Base-by-base conservation (phyloP, 1,140 invertebrate genomes). In the Achatina immaculata region DNA sequence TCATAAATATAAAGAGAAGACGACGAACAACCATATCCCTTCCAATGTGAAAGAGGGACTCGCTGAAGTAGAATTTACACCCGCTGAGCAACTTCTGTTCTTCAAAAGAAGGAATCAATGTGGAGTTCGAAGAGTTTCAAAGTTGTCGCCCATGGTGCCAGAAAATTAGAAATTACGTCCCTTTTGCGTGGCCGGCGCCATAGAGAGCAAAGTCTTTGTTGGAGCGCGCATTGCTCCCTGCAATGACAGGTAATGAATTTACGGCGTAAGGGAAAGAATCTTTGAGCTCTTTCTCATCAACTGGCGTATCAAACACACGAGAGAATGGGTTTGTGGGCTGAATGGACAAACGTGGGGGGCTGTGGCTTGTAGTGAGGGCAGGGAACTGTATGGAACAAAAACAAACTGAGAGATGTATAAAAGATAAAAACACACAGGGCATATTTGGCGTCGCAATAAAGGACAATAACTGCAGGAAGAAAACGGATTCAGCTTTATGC, bases 141-240 rank as follows among this genome's bases (percentile, higher is more conserved):
- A 62, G 58, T 62, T 62, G 58, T 62, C 58, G 16, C 58, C 58
- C 58, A 2, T 62, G 58, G 58, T 62, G n/a, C 58, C 58, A 62
- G 58, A 62, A 62, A 62, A 62, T 62, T 62, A 62, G 58, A 62
- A 62, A 62, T 62, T 62, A 62, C 58, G 28, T 62, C 58, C 58
- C 58, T 62, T 62, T 62, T 62, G n/a, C 58, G 58, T 62, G 58
- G 58, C 58, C 58, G 58, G 58, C 58, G 58, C 58, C 58, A 62
- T 62, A 28, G 58, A 62, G 16, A 28, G 58, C 28, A 31, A 34
- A n/a, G 58, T 62, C 58, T 62, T 62, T 62, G 58, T 62, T 62
- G 58, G 58, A n/a, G n/a, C 58, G 58, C 28, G 58, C 31, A n/a
- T n/a, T 4, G n/a, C 4, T 62, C 28, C 7, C 1, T 6, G 58